phyloP scores from a whole-genome alignment of 2,797 vertebrate species.

The Oryzias dopingdopingensis region DNA sequence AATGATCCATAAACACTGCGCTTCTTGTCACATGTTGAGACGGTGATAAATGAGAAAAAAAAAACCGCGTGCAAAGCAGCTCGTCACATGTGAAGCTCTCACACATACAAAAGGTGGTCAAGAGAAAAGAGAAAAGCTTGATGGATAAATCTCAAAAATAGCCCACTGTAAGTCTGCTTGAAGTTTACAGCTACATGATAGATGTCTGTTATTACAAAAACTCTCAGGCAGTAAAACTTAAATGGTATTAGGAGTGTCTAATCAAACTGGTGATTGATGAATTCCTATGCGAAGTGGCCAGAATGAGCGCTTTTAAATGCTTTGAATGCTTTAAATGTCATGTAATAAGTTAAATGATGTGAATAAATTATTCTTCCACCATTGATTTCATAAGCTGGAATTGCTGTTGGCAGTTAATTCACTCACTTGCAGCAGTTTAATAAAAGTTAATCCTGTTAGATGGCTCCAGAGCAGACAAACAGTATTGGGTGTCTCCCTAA shows the following conservation, averaged over 20 bases:
- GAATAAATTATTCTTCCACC: slow-evolving; percentile 10
- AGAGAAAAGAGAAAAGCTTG: slow-evolving; percentile 25
- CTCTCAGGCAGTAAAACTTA: background rate
- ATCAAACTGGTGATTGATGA: slow-evolving; percentile 4
- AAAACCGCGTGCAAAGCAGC: slow-evolving; percentile 46
- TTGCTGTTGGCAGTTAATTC: background rate
- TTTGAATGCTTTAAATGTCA: slow-evolving; percentile 2
- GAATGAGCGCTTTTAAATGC: slow-evolving; percentile 9
- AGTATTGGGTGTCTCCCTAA: no score
- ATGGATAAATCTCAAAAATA: slow-evolving; percentile 15
- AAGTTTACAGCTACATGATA: background rate
- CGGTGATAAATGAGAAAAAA: slow-evolving; percentile 60
- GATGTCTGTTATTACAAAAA: background rate
- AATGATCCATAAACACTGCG: slow-evolving; percentile 68
- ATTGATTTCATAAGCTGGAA: slow-evolving; percentile 9
- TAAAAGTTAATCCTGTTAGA: background rate
- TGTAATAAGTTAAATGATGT: slow-evolving; percentile 16
- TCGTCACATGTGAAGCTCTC: slow-evolving; percentile 52
- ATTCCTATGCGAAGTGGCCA: background rate
- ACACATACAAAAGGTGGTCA: slow-evolving; percentile 45
- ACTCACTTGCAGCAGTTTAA: background rate
- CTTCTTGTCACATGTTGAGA: slow-evolving; percentile 56
- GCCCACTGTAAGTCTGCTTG: background rate
- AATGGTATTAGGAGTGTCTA: background rate
- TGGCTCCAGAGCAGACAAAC: no score